phyloP scores from a whole-genome alignment of 2,888 invertebrate genomes.

The Diarsia brunnea region DNA sequence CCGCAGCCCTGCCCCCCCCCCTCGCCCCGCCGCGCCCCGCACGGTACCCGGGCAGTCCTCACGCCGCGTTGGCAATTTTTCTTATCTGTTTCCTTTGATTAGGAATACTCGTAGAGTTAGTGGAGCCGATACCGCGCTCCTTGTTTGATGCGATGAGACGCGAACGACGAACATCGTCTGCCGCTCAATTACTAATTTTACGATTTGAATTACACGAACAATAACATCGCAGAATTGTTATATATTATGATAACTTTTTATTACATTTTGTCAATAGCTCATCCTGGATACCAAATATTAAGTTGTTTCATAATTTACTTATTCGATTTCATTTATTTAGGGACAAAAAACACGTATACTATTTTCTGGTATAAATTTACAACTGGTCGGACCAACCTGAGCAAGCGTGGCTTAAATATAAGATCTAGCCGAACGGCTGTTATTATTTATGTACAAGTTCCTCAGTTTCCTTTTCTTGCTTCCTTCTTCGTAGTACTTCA shows the following conservation, averaged over 20 bases:
- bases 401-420: no score
- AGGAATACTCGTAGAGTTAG: conserved; percentile 16
- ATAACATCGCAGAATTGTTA: conserved; percentile 19
- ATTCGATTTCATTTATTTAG: background rate
- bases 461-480: no score
- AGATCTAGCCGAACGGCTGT: no score
- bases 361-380: no score
- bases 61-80: conserved; percentile 14
- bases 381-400: no score
- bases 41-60: background rate
- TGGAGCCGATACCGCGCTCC: conserved; percentile 8
- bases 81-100: conserved; percentile 43
- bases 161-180: conserved; percentile 8
- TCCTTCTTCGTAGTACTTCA: no score
- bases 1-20: background rate
- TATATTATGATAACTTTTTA: conserved; percentile 24
- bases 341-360: no score
- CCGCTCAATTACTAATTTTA: conserved; percentile 27
- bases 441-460: no score
- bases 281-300: background rate
- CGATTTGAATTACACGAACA: conserved; percentile 28
- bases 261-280: conserved; percentile 2
- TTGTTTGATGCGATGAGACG: conserved; percentile 18
- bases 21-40: background rate
- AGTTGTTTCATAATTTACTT: background rate